A percentile compares a stretch with the other conserved stretches of the same genome.
These are phyloP conservation scores for Sinella curviseta DNA, from an alignment of 1,140 invertebrate genomes.

Conservation along the genomic window DNA sequence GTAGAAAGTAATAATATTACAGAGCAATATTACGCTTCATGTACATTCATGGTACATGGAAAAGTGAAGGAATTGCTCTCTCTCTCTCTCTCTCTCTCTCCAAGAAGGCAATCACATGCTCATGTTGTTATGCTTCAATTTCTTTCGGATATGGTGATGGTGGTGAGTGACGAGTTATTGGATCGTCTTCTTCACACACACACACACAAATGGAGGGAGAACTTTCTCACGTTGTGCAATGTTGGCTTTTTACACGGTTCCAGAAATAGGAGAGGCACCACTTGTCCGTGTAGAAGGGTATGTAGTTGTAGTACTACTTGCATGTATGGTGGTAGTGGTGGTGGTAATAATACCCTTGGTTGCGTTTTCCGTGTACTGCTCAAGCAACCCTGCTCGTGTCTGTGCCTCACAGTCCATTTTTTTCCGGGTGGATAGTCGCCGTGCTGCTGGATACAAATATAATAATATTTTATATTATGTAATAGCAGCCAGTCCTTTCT, in stretches of 20 bases:
- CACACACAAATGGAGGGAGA: background rate
- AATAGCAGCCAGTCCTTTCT: background rate
- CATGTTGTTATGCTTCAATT: background rate
- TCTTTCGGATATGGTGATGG: background rate
- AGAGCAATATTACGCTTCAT: conserved; percentile 22
- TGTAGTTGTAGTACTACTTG: no score
- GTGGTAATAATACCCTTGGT: background rate
- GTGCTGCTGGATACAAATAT: background rate
- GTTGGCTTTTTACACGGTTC: background rate
- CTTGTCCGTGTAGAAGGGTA: background rate
- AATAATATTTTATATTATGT: background rate
- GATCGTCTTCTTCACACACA: conserved; percentile 3
- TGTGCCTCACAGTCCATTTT: background rate
- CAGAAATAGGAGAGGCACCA: background rate
- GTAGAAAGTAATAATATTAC: conserved; percentile 1
- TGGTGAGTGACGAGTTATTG: conserved; percentile 20
- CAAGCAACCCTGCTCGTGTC: background rate
- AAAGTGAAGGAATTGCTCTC: background rate
- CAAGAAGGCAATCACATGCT: conserved; percentile 8
- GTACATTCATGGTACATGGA: conserved; percentile 1
- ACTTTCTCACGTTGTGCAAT: no score
- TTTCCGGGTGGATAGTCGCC: conserved; percentile 3
- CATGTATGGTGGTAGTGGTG: background rate
- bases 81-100: no score
- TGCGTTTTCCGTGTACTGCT: background rate